phyloP scores from a whole-genome alignment of 2,797 vertebrate genomes.

The Lacerta agilis region DNA sequence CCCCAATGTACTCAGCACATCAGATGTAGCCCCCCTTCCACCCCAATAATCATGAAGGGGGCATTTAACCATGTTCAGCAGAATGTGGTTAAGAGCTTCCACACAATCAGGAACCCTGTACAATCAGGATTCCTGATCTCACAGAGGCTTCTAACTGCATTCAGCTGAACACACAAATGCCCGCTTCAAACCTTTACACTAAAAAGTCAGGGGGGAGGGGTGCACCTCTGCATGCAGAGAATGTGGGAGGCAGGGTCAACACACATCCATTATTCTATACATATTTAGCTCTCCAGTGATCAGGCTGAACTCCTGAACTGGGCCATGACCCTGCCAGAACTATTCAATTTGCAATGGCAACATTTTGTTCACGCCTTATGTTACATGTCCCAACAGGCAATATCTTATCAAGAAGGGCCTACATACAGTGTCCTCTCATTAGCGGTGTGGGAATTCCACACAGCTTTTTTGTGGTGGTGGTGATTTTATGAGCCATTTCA shows the following conservation, averaged over 20 bases:
- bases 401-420: neutral
- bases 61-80: neutral
- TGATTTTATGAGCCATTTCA: neutral
- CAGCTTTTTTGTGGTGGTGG: neutral
- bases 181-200: neutral
- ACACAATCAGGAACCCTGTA: too few species aligned
- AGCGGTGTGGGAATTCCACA: neutral
- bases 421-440: neutral
- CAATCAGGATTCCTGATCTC: too few species aligned
- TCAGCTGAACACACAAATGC: neutral
- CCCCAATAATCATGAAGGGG: neutral
- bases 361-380: neutral
- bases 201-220: neutral
- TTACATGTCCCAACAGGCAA: neutral
- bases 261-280: neutral
- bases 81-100: too few species aligned
- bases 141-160: too few species aligned
- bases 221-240: neutral
- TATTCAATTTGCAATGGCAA: neutral
- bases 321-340: neutral
- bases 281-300: neutral
- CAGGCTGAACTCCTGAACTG: neutral
- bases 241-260: neutral
- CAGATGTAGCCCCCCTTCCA: neutral
- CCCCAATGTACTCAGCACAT: neutral